Base-by-base conservation (phyloP, 2,888 invertebrate species). In the Drosophila seclusa region DNA sequence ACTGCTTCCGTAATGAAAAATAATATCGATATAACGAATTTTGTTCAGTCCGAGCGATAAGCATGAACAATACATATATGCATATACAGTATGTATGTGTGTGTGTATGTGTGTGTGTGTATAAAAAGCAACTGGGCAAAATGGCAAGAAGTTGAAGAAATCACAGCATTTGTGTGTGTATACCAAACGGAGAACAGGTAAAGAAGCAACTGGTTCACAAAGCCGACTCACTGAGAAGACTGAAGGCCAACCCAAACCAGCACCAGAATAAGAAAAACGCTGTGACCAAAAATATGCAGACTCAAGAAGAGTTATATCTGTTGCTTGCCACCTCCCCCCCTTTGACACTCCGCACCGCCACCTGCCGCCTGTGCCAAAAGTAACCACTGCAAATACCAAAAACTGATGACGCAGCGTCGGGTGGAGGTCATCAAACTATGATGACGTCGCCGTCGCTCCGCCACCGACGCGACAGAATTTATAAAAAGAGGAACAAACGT, bases 391-490 rank as follows among this genome's bases (percentile, higher is more conserved):
- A 74, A 73, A 72, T 72, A 67, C 58, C 72, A 59, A 86, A 85
- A 89, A 88, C 65, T 78, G 80, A 87, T 87, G 90, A 89, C 90
- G 87, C 78, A 75, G 82, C 81, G 68, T 60, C 70, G 57, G 31
- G 53, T 58, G 69, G 86, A 82, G 89, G 90, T 90, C 90, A 89
- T 91, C 90, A 90, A 90, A 90, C 91, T 91, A 80, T 87, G 82
- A 78, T 82, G 85, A 83, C 83, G 87, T 85, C 73, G 78, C 24
- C 21, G 21, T 40, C 45, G 36, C 21, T 13, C 18, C 34, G 27
- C 38, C 49, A 45, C 48, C 50, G 48, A 65, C 52, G 66, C 66
- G 68, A 76, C 82, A 54, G 69, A 64, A 70, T 29, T n/a, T 6
- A 29, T 29, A n/a, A 27, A 16, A 53, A 24, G 21, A 53, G 24